These are phyloP conservation scores for Hylaeus volcanicus DNA, from an alignment of 1,140 invertebrate species.

Conservation along the genomic window DNA sequence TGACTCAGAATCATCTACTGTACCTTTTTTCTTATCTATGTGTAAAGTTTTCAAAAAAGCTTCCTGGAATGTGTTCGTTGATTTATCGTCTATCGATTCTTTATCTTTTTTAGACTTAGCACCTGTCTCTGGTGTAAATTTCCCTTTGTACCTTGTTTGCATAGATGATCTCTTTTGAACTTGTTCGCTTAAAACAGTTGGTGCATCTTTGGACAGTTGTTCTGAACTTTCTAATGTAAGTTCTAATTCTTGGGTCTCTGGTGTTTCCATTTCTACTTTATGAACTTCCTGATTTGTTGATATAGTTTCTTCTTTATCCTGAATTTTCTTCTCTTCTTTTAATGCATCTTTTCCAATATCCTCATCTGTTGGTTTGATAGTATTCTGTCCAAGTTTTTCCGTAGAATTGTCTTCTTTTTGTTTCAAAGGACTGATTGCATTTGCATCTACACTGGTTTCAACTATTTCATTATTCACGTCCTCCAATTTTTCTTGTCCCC, in stretches of 20 bases:
- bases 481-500: slow-evolving; percentile 18
- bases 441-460: slow-evolving; percentile 1
- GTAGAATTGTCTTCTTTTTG: neutral
- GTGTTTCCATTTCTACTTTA: neutral
- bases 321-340: slow-evolving; percentile 12
- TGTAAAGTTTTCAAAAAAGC: slow-evolving; percentile 71
- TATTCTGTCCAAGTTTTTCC: slow-evolving; percentile 3
- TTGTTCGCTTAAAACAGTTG: slow-evolving; percentile 26
- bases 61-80: slow-evolving; percentile 71
- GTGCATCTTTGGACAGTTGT: slow-evolving; percentile 9
- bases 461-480: neutral
- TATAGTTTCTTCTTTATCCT: slow-evolving; percentile 2
- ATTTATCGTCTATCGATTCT: slow-evolving; percentile 58
- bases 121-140: slow-evolving; percentile 60
- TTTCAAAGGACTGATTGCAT: neutral
- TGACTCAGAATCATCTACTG: slow-evolving; percentile 33
- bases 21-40: slow-evolving; percentile 63
- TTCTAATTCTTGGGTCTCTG: slow-evolving; percentile 10
- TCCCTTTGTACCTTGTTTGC: slow-evolving; percentile 65
- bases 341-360: neutral
- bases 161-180: slow-evolving; percentile 38
- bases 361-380: neutral
- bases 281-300: slow-evolving; percentile 4
- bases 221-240: slow-evolving; percentile 29
- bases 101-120: slow-evolving; percentile 61